Base-by-base conservation (phyloP, 2,113 vertebrate genomes). In the Dipodomys spectabilis region DNA sequence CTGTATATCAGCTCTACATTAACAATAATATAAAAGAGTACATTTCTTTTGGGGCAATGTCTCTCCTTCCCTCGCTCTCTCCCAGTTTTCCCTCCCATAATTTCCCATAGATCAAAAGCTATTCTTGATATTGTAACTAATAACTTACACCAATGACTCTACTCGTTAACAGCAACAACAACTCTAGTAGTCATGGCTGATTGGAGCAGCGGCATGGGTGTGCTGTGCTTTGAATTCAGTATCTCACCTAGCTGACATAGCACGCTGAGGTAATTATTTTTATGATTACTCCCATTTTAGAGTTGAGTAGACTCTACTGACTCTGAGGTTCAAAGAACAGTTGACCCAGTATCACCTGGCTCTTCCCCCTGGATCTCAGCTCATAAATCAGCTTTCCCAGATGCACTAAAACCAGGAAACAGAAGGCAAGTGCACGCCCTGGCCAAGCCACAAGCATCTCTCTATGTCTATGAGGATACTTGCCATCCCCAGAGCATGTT, bases 211-310 rank as follows among this genome's bases (percentile, higher is more conserved):
- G 7, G 6, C 15, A 77, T 32, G 16, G 67, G 75, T 80, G 53
- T 89, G 39, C 62, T 69, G 62, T 60, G 13, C 19, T 95, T 92
- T 77, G 39, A 11, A 62, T 80, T 90, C 30, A 49, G 45, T 69
- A 68, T 72, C 13, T 87, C 64, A 74, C 84, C 62, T 27, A 83
- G 74, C 44, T 81, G 45, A 81, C 77, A 89, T 62, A 73, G 53
- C 5, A 23, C 68, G 67, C 23, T 53, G 30, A 90, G 28, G 20
- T 75, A 69, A 68, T 93, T 32, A 86, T 75, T 30, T n/a, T 32
- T 1, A 49, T 49, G 49, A 49, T 49, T 49, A 1, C 49, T 16
- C 67, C 81, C 65, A 86, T 87, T 94, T 96, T 84, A 93, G 8
- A 88, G 88, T 64, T 19, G 44, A 92, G 72, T 80, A 84, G 86